Base-by-base conservation (phyloP, 2,888 invertebrate genomes). In the Zygothrica quintamaculata region DNA sequence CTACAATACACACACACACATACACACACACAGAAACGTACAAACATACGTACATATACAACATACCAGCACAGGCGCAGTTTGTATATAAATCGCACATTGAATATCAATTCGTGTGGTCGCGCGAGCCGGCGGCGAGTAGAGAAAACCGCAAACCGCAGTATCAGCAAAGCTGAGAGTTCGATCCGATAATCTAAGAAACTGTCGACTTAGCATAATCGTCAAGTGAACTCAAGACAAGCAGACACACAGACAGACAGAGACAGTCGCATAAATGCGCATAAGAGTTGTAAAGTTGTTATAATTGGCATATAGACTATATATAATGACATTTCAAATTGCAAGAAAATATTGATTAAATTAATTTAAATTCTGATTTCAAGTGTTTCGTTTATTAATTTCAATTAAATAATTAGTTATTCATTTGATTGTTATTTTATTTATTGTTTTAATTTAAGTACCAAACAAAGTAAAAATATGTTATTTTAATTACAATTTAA, bases 21-120 rank as follows among this genome's bases (percentile, higher is more conserved):
- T 4, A 29, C 3, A 18, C 39, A 12, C 12, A 37, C 6, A 22
- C n/a, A 50, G 15, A 48, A 1, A 55, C 11, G 36, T 7, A 46
- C 11, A 52, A 7, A 34, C 1, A 15, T n/a, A n/a, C 8, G 26
- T 8, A 31, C 3, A 29, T 3, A 44, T 9, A 26, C 26, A 15
- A 11, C 31, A 15, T 5, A 33, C 16, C n/a, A n/a, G n/a, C 3
- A 37, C 9, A 13, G 9, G 15, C 12, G 15, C 37, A 12, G 37
- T 13, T 43, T 40, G 36, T 12, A 26, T 34, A 48, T 46, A 59
- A 61, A 48, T 60, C 61, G 48, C 74, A 58, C 58, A 61, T 77
- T 61, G 64, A 65, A 67, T 77, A 71, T 78, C 59, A 77, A 74
- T 77, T 76, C 60, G 58, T 52, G 60, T 68, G 70, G 75, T 75